These are phyloP conservation scores for Tenebrio molitor DNA, from an alignment of 1,140 invertebrate species.

Conservation along the genomic window DNA sequence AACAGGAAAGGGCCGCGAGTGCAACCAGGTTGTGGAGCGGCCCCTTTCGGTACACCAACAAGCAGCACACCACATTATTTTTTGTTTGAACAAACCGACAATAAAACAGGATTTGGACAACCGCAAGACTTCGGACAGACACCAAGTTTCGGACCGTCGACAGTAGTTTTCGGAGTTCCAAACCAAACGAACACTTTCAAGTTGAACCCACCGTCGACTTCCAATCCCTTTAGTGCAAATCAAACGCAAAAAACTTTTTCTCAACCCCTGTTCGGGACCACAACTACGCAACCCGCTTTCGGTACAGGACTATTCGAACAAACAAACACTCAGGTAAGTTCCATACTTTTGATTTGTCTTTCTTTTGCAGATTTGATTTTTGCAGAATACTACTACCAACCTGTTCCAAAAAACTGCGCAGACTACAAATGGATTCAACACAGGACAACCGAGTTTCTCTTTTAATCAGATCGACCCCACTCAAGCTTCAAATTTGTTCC, in stretches of 20 bases:
- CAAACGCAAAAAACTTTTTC: conserved; percentile 64
- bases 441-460: conserved; percentile 50
- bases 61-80: conserved; percentile 64
- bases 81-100: conserved; percentile 68
- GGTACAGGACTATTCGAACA: conserved; percentile 81
- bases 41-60: conserved; percentile 56
- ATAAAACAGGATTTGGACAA: conserved; percentile 63
- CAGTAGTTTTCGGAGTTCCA: conserved; percentile 64
- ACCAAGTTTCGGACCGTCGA: conserved; percentile 62
- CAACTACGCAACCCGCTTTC: conserved; percentile 67
- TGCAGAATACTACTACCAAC: conserved; percentile 51
- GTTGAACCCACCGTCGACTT: conserved; percentile 46
- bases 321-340: conserved; percentile 67
- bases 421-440: conserved; percentile 55
- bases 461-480: conserved; percentile 56
- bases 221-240: conserved; percentile 56
- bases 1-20: conserved; percentile 80
- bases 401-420: conserved; percentile 60
- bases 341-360: conserved; percentile 1
- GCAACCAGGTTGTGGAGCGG: conserved; percentile 53
- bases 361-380: conserved; percentile 3
- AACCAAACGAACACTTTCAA: conserved; percentile 65
- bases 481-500: conserved; percentile 60
- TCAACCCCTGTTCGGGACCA: conserved; percentile 69
- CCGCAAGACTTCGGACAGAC: conserved; percentile 59